Base-by-base conservation (phyloP, 2,888 invertebrate genomes). In the Chymomyza amoena region DNA sequence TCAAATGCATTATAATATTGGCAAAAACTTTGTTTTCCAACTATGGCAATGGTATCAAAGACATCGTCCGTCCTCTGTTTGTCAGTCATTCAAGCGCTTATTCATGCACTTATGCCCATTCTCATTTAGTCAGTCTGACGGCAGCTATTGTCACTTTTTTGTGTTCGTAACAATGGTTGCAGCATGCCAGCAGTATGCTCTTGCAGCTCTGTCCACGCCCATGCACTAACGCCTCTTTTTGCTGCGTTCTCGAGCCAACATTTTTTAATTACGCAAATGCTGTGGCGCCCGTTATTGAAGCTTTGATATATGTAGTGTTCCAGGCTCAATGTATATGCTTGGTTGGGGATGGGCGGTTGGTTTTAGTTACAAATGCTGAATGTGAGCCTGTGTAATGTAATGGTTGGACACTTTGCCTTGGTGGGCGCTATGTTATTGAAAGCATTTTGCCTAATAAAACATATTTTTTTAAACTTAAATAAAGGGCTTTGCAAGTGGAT, bases 191-290 rank as follows among this genome's bases (percentile, higher is more conserved):
- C 39, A 10, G 51, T 50, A 50, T 62, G 51, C 25, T 51, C 18
- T 50, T 51, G 18, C n/a, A 25, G 50, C 6, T 62, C 45, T 62
- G 18, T 13, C 62, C 50, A 45, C 39, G 13, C 62, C 45, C 25
- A 16, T 25, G 25, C 9, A n/a, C 9, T 32, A 25, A 32, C 28
- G n/a, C 54, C 16, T 18, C 18, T 18, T 20, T 54, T 18, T 10
- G 10, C 16, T 76, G 82, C 75, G 63, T 74, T 75, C 72, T 45
- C 39, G 78, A 75, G 77, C 84, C 84, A 88, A 86, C 88, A 86
- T 86, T 89, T 89, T 87, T 89, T 88, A 88, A 89, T 87, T 88
- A 88, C 88, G 85, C 87, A 84, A 87, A 87, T 88, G 89, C 54
- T 45, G 4, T 13, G 36, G 36, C 36, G 36, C 36, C 36, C 36